Evolutionary conservation across 2,888 invertebrate species (phyloP), one percentile per base, ranked within the genome.

Genomic region (Phlogophora meticulosa): DNA sequence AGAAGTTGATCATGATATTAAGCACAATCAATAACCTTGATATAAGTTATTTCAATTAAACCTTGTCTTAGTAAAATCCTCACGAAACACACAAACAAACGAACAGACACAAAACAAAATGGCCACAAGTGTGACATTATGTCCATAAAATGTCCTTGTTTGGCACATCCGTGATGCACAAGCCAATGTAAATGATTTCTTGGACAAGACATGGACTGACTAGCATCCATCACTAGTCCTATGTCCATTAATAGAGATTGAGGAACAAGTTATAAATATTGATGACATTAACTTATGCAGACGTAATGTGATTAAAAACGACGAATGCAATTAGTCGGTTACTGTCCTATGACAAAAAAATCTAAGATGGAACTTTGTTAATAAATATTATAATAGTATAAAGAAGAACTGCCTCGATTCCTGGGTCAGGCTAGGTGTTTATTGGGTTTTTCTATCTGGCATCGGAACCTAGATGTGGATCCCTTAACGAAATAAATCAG

Each of bases 131-230:
- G 15, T 32, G 43, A 75, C 55, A 49, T 56, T 72, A 69, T 65
- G 52, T 40, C 40, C 2, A 55, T 32, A 51, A 52, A 72, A 68
- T 68, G 66, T 60, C 68, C 61, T 61, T 63, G 36, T 65, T 28
- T 42, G 46, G 51, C 24, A 64, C 62, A 72, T 80, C 77, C 79
- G 69, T 48, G 42, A 69, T 45, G 40, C 32, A 46, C 55, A 45
- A 40, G 74, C 42, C 22, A 64, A 81, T 81, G 80, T 73, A 67
- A 81, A 81, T 80, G 59, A 77, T 72, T 76, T 78, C 81, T 74
- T 20, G 46, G 76, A 77, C 10, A 36, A n/a, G 49, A 58, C 73
- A 73, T 69, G 76, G 36, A 9, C 60, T 20, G 76, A 62, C 61
- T 76, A 3, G 46, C 4, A 17, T 24, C 7, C 15, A 38, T 38